phyloP scores from a whole-genome alignment of 1,140 invertebrate species.

The Drosophila busckii region DNA sequence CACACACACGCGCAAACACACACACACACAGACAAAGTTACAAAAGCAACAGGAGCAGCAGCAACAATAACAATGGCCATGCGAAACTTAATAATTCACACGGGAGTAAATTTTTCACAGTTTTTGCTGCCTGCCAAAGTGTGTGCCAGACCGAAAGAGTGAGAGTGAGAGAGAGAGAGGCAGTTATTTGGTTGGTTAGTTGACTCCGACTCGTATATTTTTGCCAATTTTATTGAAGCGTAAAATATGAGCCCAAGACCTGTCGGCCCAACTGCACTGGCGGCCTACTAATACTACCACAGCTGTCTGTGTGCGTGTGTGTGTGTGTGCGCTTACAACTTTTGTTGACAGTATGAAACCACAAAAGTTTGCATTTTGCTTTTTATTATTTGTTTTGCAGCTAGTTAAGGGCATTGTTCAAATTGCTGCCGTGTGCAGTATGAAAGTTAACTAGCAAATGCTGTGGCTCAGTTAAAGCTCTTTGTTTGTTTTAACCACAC shows the following conservation, averaged over 20 bases:
- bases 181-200: slow-evolving; percentile 22
- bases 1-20: slow-evolving; percentile 4
- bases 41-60: slow-evolving; percentile 29
- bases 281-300: slow-evolving; percentile 11
- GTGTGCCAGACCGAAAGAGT: neutral
- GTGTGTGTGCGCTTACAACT: slow-evolving; percentile 37
- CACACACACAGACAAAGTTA: slow-evolving; percentile 12
- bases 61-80: slow-evolving; percentile 45
- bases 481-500: slow-evolving; percentile 47
- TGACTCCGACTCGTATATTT: slow-evolving; percentile 18
- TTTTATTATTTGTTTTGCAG: slow-evolving; percentile 74
- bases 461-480: neutral
- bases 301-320: neutral
- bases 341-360: slow-evolving; percentile 74
- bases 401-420: slow-evolving; percentile 69
- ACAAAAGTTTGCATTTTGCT: slow-evolving; percentile 65
- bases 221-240: slow-evolving; percentile 66
- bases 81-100: slow-evolving; percentile 75
- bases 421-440: slow-evolving; percentile 36
- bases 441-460: too few species aligned
- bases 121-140: slow-evolving; percentile 53
- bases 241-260: slow-evolving; percentile 67
- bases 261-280: slow-evolving; percentile 17
- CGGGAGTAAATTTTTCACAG: slow-evolving; percentile 72
- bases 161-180: neutral